Base-by-base conservation (phyloP, 2,888 invertebrate genomes). In the Frankliniella fusca region DNA sequence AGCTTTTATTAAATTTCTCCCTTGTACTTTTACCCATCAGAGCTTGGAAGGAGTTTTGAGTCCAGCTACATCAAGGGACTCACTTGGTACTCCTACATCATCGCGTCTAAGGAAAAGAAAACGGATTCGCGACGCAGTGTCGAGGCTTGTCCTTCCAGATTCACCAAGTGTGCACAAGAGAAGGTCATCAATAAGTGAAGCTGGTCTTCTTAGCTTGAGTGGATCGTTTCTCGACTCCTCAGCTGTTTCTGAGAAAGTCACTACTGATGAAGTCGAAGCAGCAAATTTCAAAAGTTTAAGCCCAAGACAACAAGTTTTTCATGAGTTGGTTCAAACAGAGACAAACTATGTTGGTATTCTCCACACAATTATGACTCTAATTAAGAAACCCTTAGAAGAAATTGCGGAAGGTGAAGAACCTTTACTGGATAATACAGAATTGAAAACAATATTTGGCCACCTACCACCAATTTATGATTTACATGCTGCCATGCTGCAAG, bases 311-410 rank as follows among this genome's bases (percentile, higher is more conserved):
- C 94, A 94, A 89, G 95, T 95, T 81, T 95, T 95, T 88, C 92
- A 95, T 89, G 99, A 99, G 89, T 91, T 99, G 86, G 92, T 96
- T 84, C 96, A 97, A 88, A 99, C 99, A 0, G 99, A 99, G 89
- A 95, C 94, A 83, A 99, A 99, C 91, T 99, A 99, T 89, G 97
- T 99, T 83, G 94, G 94, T 84, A 97, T 99, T 87, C 91, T 99
- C 86, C 93, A 95, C 86, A 97, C 97, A 70, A 96, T 99, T 86
- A 93, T 97, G 87, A 95, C 93, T 88, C 98, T 96, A 89, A 89
- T 98, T 88, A 97, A 97, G 89, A 94, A 94, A 87, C 96, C 97
- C 28, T 90, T 98, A 84, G 98, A 99, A 88, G 94, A 94, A 86
- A 93, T 94, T 90, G 92, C 93, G 8, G 95, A 95, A 87, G 93